Evolutionary conservation across 2,888 invertebrate genomes (phyloP), one percentile per base, ranked within the genome.

Genomic region (Dryadula phaetusa): DNA sequence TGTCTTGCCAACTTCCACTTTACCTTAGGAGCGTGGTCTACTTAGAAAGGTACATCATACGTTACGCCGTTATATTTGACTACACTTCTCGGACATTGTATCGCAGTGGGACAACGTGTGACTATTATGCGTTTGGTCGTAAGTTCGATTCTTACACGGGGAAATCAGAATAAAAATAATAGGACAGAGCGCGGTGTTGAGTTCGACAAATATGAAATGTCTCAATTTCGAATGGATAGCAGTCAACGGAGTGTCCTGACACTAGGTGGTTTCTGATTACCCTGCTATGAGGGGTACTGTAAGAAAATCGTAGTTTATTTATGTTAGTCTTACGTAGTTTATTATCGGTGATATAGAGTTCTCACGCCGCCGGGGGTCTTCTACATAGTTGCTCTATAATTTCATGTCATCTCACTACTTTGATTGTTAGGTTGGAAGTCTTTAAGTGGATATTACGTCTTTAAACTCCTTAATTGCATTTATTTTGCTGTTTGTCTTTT

Each of bases 1-100:
- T 64, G 56, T 64, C 64, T 46, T 56, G 47, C 18, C 16, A 25
- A 64, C 18, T 32, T 56, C 47, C 16, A 34, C 25, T 61, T 42
- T 20, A 53, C 52, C 44, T 66, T 53, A 52, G 60, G 56, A 46
- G 42, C 58, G 56, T 47, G 64, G 37, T 66, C 66, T 53, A 66
- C 66, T 65, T 60, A 60, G 52, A 53, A 66, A 62, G 12, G 66
- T 61, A 61, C 49, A 60, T 56, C 42, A 34, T 61, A 61, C 44
- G 61, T 61, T 34, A 66, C 6, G 28, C 6, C 28, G 28, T 28
- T 28, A 28, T 62, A 62, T 66, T 66, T 66, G 54, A 66, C 54
- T 62, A 54, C 28, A 28, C 37, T 47, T 60, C 34, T 37, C n/a
- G n/a, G n/a, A n/a, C n/a, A n/a, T n/a, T n/a, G n/a, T n/a, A n/a